Evolutionary conservation across 2,888 invertebrate genomes (phyloP).

Genomic region (Troglohyphantes excavatus): DNA sequence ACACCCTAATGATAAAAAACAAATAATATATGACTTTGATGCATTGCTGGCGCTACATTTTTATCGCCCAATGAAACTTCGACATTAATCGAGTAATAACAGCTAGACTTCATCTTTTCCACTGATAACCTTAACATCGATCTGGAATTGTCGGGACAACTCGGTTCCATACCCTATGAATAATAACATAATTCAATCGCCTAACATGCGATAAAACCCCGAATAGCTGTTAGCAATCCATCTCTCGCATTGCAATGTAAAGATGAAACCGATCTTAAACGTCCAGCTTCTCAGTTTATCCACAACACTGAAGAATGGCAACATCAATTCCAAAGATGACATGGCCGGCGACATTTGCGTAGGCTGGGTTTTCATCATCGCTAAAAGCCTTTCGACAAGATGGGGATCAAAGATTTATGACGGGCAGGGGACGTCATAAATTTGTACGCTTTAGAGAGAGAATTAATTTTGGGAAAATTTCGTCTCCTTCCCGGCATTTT

Average conservation of each 20-base stretch:
- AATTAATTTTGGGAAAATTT: constrained; percentile 39
- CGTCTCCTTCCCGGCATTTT: not conserved
- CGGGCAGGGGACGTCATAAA: constrained; percentile 38
- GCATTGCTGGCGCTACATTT: not conserved
- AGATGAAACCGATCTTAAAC: not conserved
- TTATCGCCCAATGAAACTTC: not conserved
- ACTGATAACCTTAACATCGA: not conserved
- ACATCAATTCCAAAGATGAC: constrained; percentile 70
- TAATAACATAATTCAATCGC: constrained; percentile 31
- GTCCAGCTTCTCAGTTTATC: not conserved
- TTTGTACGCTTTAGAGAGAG: constrained; percentile 33
- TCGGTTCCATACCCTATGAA: not conserved
- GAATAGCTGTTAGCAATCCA: constrained; percentile 33
- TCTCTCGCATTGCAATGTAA: constrained; percentile 45
- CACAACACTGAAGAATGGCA: constrained; percentile 24
- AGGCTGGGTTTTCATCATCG: constrained; percentile 66
- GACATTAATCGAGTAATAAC: not conserved
- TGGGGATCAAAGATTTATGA: constrained; percentile 53
- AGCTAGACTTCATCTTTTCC: not conserved
- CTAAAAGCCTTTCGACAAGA: constrained; percentile 72
- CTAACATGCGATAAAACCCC: not conserved
- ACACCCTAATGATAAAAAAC: not conserved
- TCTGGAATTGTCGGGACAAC: not conserved
- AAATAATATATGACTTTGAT: not conserved
- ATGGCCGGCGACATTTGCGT: constrained; percentile 61